Evolutionary conservation across 2,888 invertebrate species (phyloP).

Genomic region (Sceliomorpha sp.): DNA sequence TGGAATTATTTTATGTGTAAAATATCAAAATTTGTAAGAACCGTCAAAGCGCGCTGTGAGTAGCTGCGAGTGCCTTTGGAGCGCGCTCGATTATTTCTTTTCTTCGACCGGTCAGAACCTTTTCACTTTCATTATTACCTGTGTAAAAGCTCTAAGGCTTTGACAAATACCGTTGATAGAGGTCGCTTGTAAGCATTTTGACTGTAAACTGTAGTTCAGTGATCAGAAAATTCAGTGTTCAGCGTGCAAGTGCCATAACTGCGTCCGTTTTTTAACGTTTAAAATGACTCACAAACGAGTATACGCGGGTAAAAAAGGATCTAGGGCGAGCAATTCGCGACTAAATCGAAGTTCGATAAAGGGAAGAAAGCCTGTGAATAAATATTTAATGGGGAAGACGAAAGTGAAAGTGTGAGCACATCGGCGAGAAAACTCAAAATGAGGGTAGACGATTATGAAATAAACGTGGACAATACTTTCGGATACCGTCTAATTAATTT

Average conservation of each 20-base stretch:
- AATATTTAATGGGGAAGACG: background rate
- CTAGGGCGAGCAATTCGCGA: background rate
- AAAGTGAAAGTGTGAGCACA: constrained; percentile 3
- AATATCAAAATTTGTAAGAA: too few species aligned
- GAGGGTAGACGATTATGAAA: constrained; percentile 3
- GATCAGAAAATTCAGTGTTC: too few species aligned
- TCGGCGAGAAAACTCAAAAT: constrained; percentile 7
- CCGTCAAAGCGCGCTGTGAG: too few species aligned
- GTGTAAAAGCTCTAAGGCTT: background rate
- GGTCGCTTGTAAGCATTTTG: background rate
- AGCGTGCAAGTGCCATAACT: too few species aligned
- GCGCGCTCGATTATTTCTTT: too few species aligned
- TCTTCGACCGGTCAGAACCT: too few species aligned
- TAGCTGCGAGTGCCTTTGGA: too few species aligned
- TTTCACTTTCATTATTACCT: constrained; percentile 2
- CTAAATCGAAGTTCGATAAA: constrained; percentile 4
- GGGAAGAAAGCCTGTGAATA: constrained; percentile 4
- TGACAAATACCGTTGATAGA: constrained; percentile 1
- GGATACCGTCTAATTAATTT: constrained; percentile 7
- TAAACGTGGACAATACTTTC: constrained; percentile 3
- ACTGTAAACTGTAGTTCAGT: constrained; percentile 3
- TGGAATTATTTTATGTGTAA: too few species aligned
- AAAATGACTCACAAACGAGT: constrained; percentile 1
- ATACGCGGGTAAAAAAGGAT: background rate
- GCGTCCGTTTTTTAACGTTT: background rate